Evolutionary conservation across 1,140 invertebrate genomes (phyloP).

Genomic region (Brachionus angularis): DNA sequence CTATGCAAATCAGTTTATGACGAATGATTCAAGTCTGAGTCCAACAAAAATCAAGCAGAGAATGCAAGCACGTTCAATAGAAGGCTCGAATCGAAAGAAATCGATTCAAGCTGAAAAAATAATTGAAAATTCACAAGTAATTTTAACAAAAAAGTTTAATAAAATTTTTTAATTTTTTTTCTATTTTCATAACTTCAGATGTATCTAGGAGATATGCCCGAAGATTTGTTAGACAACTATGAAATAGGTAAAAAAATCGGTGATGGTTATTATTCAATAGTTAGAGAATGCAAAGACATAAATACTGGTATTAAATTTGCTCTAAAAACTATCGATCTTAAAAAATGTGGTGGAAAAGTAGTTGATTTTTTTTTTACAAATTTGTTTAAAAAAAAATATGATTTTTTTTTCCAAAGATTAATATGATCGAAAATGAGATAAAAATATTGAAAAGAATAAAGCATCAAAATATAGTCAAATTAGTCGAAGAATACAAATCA

Average conservation of each 20-base stretch:
- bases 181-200: not conserved
- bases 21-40: not conserved
- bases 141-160: not conserved
- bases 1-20: constrained; percentile 27
- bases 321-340: constrained; percentile 35
- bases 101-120: constrained; percentile 2
- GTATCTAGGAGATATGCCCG: not conserved
- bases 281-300: constrained; percentile 34
- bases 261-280: constrained; percentile 40
- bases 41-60: not conserved
- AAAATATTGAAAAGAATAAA: constrained; percentile 53
- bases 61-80: too few relatives aligned
- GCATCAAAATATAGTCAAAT: constrained; percentile 55
- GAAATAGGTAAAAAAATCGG: constrained; percentile 31
- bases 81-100: not conserved
- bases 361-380: not conserved
- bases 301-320: constrained; percentile 43
- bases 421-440: constrained; percentile 56
- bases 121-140: constrained; percentile 12
- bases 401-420: not conserved
- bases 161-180: not conserved
- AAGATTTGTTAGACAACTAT: constrained; percentile 31
- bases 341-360: constrained; percentile 1
- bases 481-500: constrained; percentile 55
- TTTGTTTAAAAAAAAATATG: not conserved